Evolutionary conservation across 2,888 invertebrate species (phyloP).

Genomic region (Andrena dorsata): DNA sequence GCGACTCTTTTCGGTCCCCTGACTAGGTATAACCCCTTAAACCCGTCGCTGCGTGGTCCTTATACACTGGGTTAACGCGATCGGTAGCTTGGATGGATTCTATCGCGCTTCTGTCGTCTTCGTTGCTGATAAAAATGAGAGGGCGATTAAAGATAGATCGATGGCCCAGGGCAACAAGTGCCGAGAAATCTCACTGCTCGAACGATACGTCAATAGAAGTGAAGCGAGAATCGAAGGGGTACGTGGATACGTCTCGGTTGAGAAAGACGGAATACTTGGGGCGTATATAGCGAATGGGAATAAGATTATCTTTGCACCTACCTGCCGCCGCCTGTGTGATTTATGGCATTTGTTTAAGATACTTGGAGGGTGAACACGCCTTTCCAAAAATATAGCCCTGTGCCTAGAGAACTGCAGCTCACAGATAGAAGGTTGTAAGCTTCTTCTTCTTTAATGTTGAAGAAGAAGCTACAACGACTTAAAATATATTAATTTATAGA

Average conservation of each 20-base stretch:
- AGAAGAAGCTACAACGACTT: not conserved
- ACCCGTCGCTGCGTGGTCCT: no score
- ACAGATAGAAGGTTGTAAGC: no score
- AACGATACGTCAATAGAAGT: conserved; percentile 32
- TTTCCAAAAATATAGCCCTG: not conserved
- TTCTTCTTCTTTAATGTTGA: not conserved
- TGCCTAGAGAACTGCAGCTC: not conserved
- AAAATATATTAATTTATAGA: not conserved
- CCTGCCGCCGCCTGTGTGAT: conserved; percentile 23
- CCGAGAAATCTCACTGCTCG: conserved; percentile 43
- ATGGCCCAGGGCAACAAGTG: conserved; percentile 66
- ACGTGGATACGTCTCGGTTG: conserved; percentile 12
- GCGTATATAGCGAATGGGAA: not conserved
- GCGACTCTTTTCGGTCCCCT: no score
- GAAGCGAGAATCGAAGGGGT: not conserved
- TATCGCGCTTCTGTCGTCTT: conserved; percentile 32
- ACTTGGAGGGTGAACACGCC: not conserved
- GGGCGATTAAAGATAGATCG: conserved; percentile 57
- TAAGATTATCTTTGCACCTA: conserved; percentile 33
- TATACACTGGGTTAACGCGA: conserved; percentile 23
- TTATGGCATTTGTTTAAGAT: conserved; percentile 28
- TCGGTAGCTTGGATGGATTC: conserved; percentile 14
- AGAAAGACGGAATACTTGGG: conserved; percentile 29
- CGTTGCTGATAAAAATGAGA: conserved; percentile 24
- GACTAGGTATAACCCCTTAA: no score